These are phyloP conservation scores for Ochotona curzoniae DNA, from an alignment of 2,113 vertebrate species.

Conservation along the genomic window DNA sequence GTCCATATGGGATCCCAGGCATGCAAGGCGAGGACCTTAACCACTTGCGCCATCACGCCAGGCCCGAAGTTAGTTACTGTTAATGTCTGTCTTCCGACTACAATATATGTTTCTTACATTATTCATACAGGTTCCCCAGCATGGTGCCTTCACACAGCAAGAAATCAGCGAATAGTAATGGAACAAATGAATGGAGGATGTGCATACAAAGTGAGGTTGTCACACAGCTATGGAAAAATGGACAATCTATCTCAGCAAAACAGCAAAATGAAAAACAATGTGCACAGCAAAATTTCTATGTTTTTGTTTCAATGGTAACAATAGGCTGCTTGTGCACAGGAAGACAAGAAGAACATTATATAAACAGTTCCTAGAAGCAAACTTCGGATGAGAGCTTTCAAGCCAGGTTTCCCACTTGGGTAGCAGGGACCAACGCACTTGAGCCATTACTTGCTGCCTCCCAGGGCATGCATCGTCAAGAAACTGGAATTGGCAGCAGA, in stretches of 20 bases:
- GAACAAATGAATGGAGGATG: slow-evolving; percentile 12
- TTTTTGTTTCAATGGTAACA: slow-evolving; percentile 33
- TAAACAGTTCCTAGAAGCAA: not conserved
- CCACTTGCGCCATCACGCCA: no score
- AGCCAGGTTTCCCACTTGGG: no score
- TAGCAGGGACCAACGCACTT: no score
- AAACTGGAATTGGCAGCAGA: no score
- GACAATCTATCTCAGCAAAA: not conserved
- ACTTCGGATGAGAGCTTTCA: not conserved
- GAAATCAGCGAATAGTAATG: not conserved
- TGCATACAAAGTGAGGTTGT: not conserved
- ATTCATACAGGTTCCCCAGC: not conserved
- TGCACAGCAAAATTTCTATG: not conserved
- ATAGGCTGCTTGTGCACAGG: not conserved
- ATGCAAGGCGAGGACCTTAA: no score
- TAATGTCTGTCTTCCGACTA: not conserved
- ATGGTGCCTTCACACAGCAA: not conserved
- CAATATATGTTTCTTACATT: not conserved
- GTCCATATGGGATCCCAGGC: no score
- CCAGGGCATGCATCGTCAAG: no score
- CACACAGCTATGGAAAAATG: not conserved
- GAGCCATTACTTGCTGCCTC: no score
- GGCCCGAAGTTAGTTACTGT: no score
- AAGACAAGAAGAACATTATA: not conserved
- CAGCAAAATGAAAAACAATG: slow-evolving; percentile 18